Evolutionary conservation across 2,113 vertebrate species (phyloP).

Genomic region (pig (Sus scrofa)): DNA sequence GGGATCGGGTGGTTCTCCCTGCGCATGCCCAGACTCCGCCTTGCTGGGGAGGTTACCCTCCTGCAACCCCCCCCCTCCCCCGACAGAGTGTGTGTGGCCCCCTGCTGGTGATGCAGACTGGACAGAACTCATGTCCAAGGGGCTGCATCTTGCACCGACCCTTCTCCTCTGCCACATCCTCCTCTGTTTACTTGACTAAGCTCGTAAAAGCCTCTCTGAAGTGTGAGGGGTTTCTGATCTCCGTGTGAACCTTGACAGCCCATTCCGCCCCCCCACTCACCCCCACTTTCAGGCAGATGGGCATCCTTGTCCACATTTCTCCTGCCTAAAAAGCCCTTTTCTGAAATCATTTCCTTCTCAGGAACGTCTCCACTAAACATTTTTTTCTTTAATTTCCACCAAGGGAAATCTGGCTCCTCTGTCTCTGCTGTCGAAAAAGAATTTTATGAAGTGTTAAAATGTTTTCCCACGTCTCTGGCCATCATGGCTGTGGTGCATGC

Average conservation of each 20-base stretch:
- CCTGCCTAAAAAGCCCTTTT: constrained; percentile 46
- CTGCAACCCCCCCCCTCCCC: neutral
- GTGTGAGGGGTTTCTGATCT: constrained; percentile 16
- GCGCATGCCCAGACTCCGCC: accelerated
- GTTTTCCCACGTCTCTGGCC: constrained; percentile 47
- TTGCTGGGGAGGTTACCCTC: neutral
- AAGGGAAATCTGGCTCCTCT: constrained; percentile 76
- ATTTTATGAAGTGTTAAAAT: constrained; percentile 79
- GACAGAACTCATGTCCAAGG: neutral
- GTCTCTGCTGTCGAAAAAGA: constrained; percentile 67
- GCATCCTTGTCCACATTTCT: constrained; percentile 64
- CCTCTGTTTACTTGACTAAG: constrained; percentile 28
- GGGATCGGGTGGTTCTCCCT: accelerated
- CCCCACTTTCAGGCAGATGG: neutral
- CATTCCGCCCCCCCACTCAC: too few species aligned
- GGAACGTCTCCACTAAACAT: constrained; percentile 60
- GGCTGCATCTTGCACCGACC: neutral
- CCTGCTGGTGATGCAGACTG: neutral
- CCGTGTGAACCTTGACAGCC: neutral
- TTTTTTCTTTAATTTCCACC: constrained; percentile 52
- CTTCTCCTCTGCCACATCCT: neutral
- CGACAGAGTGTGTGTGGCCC: too few species aligned
- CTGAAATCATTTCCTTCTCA: constrained; percentile 58
- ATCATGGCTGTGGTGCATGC: neutral
- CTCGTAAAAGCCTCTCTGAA: constrained; percentile 60